phyloP scores from a whole-genome alignment of 2,888 invertebrate genomes.

The Dastarcus helophoroides region DNA sequence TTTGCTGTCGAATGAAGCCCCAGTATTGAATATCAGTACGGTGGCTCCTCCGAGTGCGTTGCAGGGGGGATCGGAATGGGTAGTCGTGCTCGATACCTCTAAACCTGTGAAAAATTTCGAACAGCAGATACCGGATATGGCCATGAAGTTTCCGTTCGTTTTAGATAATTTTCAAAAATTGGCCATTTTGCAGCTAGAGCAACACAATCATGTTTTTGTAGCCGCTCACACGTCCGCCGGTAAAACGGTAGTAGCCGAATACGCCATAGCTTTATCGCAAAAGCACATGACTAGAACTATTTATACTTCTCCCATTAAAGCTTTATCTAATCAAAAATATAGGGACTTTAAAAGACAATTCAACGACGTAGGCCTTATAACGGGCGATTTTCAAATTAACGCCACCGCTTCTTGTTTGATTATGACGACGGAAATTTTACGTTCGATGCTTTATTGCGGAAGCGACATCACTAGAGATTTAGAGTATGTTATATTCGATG shows the following conservation, averaged over 20 bases:
- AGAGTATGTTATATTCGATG: constrained; percentile 98
- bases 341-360: constrained; percentile 91
- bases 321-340: constrained; percentile 97
- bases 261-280: constrained; percentile 92
- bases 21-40: constrained; percentile 58
- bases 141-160: constrained; percentile 79
- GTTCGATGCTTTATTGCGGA: constrained; percentile 94
- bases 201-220: constrained; percentile 92
- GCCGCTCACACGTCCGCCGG: constrained; percentile 99
- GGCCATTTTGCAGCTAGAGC: constrained; percentile 88
- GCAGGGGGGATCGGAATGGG: constrained; percentile 71
- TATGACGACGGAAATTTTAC: constrained; percentile 98
- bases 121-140: constrained; percentile 70
- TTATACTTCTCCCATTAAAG: constrained; percentile 98
- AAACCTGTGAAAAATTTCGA: constrained; percentile 72
- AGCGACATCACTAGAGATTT: constrained; percentile 89
- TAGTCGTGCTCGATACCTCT: constrained; percentile 73
- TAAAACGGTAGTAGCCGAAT: constrained; percentile 98
- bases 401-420: constrained; percentile 89
- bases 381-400: constrained; percentile 93
- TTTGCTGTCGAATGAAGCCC: constrained; percentile 29
- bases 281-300: constrained; percentile 86
- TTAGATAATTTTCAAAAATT: constrained; percentile 96
- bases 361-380: constrained; percentile 84
- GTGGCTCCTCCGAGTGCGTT: constrained; percentile 34